Percentiles rank a stretch among this genome's conserved stretches.
Evolutionary conservation across 1,140 invertebrate genomes (phyloP).

Genomic region (Meloidogyne floridensis): DNA sequence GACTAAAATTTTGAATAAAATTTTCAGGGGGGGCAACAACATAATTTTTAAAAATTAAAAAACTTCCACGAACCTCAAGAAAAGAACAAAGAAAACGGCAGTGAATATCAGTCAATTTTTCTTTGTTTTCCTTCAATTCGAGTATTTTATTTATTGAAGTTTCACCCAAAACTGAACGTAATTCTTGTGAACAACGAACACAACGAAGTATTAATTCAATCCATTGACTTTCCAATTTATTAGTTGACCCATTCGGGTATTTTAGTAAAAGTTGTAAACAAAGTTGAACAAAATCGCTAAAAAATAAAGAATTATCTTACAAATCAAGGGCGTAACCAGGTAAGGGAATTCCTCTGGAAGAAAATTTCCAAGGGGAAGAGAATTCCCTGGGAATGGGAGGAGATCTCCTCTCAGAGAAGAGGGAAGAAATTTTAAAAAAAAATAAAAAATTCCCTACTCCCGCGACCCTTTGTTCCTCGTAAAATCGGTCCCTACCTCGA

Average conservation of each 20-base stretch:
- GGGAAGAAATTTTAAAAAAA: no score
- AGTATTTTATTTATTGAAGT: not conserved
- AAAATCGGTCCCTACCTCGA: no score
- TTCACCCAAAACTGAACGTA: not conserved
- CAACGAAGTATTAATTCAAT: slow-evolving; percentile 7
- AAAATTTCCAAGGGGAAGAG: no score
- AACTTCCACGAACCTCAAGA: not conserved
- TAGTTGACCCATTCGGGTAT: not conserved
- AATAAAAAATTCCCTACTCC: no score
- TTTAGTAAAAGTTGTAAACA: not conserved
- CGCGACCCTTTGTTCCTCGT: no score
- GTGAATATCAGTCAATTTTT: not conserved
- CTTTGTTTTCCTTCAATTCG: not conserved
- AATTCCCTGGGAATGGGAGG: no score
- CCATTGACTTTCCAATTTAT: not conserved
- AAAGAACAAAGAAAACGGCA: slow-evolving; percentile 14
- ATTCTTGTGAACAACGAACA: not conserved
- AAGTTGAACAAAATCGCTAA: not conserved
- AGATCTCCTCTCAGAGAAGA: no score
- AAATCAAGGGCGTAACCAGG: no score
- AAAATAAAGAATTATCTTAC: slow-evolving; percentile 10
- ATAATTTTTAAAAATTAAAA: not conserved
- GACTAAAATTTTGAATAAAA: not conserved
- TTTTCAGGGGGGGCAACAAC: not conserved
- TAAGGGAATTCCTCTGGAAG: no score